Percentiles rank a stretch among this genome's conserved stretches.
phyloP scores from a whole-genome alignment of 2,797 vertebrate species.

The Thripadectes ignobilis region DNA sequence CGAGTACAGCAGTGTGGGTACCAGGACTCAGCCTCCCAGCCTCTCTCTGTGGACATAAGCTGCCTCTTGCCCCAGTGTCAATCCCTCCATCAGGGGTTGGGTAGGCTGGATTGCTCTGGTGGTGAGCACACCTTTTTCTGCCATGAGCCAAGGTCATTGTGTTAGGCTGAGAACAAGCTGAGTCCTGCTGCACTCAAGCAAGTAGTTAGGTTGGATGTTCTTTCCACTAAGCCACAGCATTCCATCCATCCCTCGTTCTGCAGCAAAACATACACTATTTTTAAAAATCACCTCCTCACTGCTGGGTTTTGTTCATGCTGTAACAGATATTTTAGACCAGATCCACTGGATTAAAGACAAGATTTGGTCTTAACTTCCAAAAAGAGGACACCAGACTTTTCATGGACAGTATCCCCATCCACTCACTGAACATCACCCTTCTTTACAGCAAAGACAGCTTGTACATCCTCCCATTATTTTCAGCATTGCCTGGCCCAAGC shows the following conservation, averaged over 20 bases:
- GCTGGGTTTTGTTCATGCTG: not conserved
- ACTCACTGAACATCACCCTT: not conserved
- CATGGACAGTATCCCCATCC: accelerated
- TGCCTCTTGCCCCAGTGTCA: accelerated
- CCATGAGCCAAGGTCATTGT: accelerated
- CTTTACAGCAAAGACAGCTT: not conserved
- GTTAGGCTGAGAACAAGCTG: not conserved
- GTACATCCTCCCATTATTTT: not conserved
- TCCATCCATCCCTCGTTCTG: not conserved
- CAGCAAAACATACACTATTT: not conserved
- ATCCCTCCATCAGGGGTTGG: not conserved
- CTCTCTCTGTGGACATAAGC: not conserved
- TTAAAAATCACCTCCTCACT: not conserved
- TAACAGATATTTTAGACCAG: not conserved
- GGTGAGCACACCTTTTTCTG: not conserved
- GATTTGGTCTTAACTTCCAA: not conserved
- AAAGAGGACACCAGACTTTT: accelerated
- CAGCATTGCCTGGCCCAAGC: not conserved
- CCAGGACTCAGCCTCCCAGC: accelerated
- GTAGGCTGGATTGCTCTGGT: not conserved
- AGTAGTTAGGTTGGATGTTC: not conserved
- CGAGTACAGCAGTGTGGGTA: not conserved
- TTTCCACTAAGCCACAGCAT: not conserved
- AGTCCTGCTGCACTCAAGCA: accelerated
- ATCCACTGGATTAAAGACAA: not conserved